These are phyloP conservation scores for Miniopterus natalensis DNA, from an alignment of 2,113 vertebrate species.

Conservation along the genomic window DNA sequence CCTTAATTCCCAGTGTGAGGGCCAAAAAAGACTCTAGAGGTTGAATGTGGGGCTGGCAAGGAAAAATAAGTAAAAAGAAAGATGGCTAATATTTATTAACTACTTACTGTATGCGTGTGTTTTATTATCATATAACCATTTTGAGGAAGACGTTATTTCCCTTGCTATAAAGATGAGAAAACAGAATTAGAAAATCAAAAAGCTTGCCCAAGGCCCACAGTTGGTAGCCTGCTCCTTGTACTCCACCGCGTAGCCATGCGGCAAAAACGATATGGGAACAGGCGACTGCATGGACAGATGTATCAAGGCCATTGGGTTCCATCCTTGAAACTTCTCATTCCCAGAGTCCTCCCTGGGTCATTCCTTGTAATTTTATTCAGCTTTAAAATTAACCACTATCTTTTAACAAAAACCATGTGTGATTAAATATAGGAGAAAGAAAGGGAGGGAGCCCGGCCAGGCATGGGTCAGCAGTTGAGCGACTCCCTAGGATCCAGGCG, in stretches of 20 bases:
- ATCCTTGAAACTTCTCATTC: background rate
- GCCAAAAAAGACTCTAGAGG: background rate
- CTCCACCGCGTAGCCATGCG: background rate
- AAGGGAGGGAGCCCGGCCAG: too few relatives aligned
- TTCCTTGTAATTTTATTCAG: conserved; percentile 12
- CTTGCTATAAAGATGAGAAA: background rate
- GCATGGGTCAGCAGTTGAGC: too few relatives aligned
- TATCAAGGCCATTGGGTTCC: background rate
- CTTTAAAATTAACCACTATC: background rate
- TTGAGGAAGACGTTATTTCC: background rate
- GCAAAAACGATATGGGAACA: background rate
- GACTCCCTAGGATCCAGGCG: too few relatives aligned
- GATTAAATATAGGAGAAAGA: background rate
- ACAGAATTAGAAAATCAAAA: background rate
- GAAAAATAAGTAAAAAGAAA: background rate
- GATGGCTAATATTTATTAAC: background rate
- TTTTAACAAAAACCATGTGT: conserved; percentile 11
- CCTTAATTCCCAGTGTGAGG: background rate
- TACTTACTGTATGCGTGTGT: background rate
- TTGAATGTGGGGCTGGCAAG: background rate
- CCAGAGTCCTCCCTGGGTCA: background rate
- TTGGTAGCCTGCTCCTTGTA: background rate
- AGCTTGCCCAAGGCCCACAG: background rate
- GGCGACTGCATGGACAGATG: background rate
- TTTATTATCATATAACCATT: conserved; percentile 15